Conservation (phyloP, 2,113 vertebrate genomes). For the Drymodes brunneopygia region DNA sequence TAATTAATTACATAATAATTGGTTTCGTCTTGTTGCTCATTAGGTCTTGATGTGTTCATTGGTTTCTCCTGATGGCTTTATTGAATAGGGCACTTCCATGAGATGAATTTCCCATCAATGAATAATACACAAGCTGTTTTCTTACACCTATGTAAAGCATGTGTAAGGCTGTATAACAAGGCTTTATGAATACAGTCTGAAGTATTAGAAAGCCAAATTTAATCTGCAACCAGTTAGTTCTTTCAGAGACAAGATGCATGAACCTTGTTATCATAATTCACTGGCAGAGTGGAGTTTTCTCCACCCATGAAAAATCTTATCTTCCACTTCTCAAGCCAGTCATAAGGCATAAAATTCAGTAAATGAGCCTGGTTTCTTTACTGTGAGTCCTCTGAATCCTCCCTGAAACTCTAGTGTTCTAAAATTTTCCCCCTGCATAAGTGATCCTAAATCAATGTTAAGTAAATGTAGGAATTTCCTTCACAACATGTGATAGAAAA, state of each 20-base stretch:
- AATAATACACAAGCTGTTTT: neutral
- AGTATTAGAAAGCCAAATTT: neutral
- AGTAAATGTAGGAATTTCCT: neutral
- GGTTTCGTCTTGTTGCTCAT: neutral
- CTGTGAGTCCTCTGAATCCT: neutral
- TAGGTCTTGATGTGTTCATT: neutral
- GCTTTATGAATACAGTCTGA: neutral
- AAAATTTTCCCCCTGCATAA: neutral
- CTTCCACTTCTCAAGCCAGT: neutral
- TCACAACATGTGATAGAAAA: neutral
- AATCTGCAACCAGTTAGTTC: neutral
- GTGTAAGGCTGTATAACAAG: neutral
- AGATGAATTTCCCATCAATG: neutral
- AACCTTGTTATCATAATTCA: neutral
- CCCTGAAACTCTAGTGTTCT: neutral
- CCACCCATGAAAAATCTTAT: neutral
- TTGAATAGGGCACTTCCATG: neutral
- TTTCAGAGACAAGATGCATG: neutral
- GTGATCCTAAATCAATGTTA: neutral
- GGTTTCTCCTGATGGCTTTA: neutral
- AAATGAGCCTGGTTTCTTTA: neutral
- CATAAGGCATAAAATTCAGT: neutral
- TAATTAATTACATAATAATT: slow-evolving; percentile 5
- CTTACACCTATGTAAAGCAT: neutral
- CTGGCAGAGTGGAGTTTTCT: neutral